These are phyloP conservation scores for Danio jaintianensis DNA, from an alignment of 2,797 vertebrate species.

Conservation along the genomic window DNA sequence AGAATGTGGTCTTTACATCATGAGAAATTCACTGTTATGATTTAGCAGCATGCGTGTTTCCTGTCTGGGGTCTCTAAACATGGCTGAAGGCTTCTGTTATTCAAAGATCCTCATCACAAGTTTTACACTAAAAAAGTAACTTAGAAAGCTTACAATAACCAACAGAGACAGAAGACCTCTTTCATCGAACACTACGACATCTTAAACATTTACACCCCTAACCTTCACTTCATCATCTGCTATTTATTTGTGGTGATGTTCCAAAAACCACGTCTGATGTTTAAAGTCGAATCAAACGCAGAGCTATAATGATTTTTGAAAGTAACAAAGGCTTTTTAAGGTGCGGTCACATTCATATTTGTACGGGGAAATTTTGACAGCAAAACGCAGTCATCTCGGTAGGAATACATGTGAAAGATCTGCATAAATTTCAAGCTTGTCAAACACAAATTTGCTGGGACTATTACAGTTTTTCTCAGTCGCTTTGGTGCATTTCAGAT, in stretches of 20 bases:
- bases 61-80: conserved; percentile 28
- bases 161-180: neutral
- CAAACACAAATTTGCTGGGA: neutral
- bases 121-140: neutral
- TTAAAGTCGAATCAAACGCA: neutral
- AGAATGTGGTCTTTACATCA: conserved; percentile 46
- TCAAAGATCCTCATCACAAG: neutral
- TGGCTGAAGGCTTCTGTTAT: conserved; percentile 24
- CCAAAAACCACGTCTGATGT: conserved; percentile 11
- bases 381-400: neutral
- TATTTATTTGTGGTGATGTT: conserved; percentile 1
- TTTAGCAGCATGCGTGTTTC: conserved; percentile 38
- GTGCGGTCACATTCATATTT: neutral
- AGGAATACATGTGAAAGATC: neutral
- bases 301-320: neutral
- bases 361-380: neutral
- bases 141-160: neutral
- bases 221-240: neutral
- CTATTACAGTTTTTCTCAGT: neutral
- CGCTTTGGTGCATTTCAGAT: too few relatives aligned
- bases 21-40: conserved; percentile 39
- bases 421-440: neutral
- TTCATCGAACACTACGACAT: neutral
- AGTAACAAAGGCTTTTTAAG: neutral
- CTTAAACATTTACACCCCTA: neutral